These are phyloP conservation scores for Magallana angulata DNA, from an alignment of 1,140 invertebrate genomes.

Conservation along the genomic window DNA sequence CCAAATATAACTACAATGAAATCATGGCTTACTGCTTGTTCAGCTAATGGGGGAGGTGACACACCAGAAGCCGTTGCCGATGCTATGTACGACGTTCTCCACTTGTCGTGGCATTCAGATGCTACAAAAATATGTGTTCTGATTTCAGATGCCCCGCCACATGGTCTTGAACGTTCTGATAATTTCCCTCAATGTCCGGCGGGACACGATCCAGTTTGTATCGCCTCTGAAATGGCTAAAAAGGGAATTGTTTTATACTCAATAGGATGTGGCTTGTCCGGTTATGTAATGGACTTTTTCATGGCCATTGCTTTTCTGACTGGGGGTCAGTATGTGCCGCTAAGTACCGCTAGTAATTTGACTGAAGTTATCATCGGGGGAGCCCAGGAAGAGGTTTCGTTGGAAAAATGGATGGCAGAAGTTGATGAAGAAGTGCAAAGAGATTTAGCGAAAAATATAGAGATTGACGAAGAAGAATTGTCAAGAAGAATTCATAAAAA, in stretches of 20 bases:
- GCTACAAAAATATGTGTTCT: conserved; percentile 74
- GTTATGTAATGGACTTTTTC: conserved; percentile 69
- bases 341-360: conserved; percentile 64
- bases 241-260: conserved; percentile 68
- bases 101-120: conserved; percentile 69
- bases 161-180: conserved; percentile 61
- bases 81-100: conserved; percentile 69
- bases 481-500: conserved; percentile 53
- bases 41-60: conserved; percentile 72
- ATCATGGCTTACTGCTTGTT: conserved; percentile 65
- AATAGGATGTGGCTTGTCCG: conserved; percentile 68
- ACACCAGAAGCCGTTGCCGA: conserved; percentile 74
- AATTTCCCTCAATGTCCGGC: conserved; percentile 52
- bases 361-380: conserved; percentile 73
- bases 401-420: conserved; percentile 72
- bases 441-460: conserved; percentile 52
- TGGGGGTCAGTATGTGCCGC: conserved; percentile 71
- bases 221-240: conserved; percentile 62
- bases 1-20: conserved; percentile 67
- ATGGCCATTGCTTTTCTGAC: conserved; percentile 67
- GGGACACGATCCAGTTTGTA: conserved; percentile 66
- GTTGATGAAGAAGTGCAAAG: conserved; percentile 67
- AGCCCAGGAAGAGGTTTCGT: conserved; percentile 72
- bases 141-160: conserved; percentile 74
- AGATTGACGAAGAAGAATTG: conserved; percentile 60